These are phyloP conservation scores for Leptinotarsa haldemani DNA, from an alignment of 2,888 invertebrate genomes.

Conservation along the genomic window DNA sequence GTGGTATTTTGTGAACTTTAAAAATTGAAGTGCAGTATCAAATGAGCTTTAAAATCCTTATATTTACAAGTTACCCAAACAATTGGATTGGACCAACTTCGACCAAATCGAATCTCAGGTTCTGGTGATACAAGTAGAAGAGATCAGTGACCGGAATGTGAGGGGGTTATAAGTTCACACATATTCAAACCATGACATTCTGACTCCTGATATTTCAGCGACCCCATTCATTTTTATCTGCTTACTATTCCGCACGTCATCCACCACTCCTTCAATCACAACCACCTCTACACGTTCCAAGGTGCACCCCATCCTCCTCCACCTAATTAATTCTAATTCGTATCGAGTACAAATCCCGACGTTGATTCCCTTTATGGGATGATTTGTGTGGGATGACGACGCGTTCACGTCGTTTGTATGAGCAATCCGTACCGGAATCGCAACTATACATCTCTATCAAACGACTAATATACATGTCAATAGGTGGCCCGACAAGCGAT, in stretches of 20 bases:
- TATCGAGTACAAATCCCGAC: slow-evolving; percentile 40
- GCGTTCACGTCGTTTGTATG: slow-evolving; percentile 46
- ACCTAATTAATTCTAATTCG: slow-evolving; percentile 42
- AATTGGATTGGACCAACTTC: too few species aligned
- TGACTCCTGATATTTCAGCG: background rate
- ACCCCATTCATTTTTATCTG: slow-evolving; percentile 5
- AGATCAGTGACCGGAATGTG: background rate
- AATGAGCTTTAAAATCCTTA: too few species aligned
- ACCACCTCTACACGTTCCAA: slow-evolving; percentile 20
- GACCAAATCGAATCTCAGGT: too few species aligned
- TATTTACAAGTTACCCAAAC: too few species aligned
- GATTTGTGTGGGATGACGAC: slow-evolving; percentile 48
- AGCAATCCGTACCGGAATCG: slow-evolving; percentile 44
- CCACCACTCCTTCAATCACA: slow-evolving; percentile 1
- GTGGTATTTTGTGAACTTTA: too few species aligned
- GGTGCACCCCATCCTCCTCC: slow-evolving; percentile 26
- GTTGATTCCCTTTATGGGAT: slow-evolving; percentile 44
- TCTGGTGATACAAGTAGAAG: background rate
- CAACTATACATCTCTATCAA: slow-evolving; percentile 56
- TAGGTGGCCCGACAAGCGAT: slow-evolving; percentile 56
- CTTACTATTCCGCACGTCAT: slow-evolving; percentile 4
- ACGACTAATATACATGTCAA: slow-evolving; percentile 60
- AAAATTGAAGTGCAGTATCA: too few species aligned
- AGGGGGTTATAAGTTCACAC: background rate
- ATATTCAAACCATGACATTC: background rate